phyloP scores from a whole-genome alignment of 1,140 invertebrate species.

The Drosophila hydei region DNA sequence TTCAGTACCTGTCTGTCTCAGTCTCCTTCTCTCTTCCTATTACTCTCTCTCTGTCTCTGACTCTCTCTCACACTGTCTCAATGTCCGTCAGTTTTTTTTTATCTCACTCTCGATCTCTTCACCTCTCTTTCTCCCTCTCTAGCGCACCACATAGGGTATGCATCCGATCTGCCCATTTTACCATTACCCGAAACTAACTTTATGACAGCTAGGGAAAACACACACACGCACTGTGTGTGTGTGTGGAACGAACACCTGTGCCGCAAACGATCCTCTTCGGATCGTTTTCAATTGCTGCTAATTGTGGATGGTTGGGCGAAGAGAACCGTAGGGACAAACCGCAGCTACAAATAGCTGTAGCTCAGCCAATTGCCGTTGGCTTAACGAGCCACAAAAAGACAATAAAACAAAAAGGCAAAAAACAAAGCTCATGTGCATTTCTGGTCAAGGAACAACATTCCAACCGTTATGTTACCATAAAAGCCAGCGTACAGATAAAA shows the following conservation, averaged over 20 bases:
- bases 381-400: conserved; percentile 8
- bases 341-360: conserved; percentile 38
- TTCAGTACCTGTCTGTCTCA: too few species aligned
- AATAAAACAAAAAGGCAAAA: conserved; percentile 10
- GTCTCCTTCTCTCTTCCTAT: too few species aligned
- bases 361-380: conserved; percentile 18
- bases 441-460: conserved; percentile 32
- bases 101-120: too few species aligned
- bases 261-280: conserved; percentile 25
- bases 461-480: conserved; percentile 66
- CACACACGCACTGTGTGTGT: neutral
- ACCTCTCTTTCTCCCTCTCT: neutral
- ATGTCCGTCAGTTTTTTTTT: too few species aligned
- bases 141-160: neutral
- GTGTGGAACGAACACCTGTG: conserved; percentile 50
- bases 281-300: conserved; percentile 45
- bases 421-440: conserved; percentile 34
- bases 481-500: conserved; percentile 14
- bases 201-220: neutral
- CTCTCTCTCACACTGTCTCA: too few species aligned
- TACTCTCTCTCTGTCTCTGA: too few species aligned
- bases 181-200: conserved; percentile 7
- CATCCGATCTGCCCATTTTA: conserved; percentile 9
- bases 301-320: conserved; percentile 20
- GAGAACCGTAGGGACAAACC: conserved; percentile 42